phyloP scores from a whole-genome alignment of 2,888 invertebrate species.

The Neuroscelio doddi region DNA sequence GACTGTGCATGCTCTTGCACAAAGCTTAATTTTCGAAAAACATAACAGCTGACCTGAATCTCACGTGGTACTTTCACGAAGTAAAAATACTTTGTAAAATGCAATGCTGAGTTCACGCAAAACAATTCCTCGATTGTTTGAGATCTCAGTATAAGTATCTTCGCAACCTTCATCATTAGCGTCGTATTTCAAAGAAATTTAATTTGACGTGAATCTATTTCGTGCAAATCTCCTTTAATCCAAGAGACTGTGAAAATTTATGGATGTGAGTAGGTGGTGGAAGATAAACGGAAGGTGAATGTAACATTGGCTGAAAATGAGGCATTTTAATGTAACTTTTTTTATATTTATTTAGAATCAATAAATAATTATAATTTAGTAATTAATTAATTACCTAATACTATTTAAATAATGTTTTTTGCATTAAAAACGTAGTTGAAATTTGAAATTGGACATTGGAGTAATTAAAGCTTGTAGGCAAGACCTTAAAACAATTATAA shows the following conservation, averaged over 20 bases:
- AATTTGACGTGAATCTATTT: conserved; percentile 26
- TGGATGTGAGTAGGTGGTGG: conserved; percentile 33
- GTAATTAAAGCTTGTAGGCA: too few species aligned
- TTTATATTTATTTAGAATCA: too few species aligned
- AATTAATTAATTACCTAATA: too few species aligned
- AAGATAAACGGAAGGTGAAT: conserved; percentile 29
- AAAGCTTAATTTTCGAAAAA: too few species aligned
- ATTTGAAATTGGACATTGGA: too few species aligned
- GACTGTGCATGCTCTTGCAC: too few species aligned
- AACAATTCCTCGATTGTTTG: conserved; percentile 5
- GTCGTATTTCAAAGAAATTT: conserved; percentile 3
- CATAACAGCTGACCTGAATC: neutral
- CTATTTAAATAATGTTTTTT: too few species aligned
- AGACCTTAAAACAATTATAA: too few species aligned
- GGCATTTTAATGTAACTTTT: conserved; percentile 20
- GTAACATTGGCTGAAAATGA: conserved; percentile 43
- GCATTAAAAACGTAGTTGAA: too few species aligned
- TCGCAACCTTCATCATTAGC: conserved; percentile 18
- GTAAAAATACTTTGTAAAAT: neutral
- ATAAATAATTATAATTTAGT: too few species aligned
- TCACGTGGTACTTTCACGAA: neutral
- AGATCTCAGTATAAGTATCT: conserved; percentile 7
- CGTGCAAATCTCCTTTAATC: conserved; percentile 35
- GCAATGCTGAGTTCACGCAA: conserved; percentile 3
- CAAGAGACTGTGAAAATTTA: conserved; percentile 17